Percentiles rank a stretch among this genome's conserved stretches.
These are phyloP conservation scores for Simalia tracyae DNA, from an alignment of 2,797 vertebrate genomes.

Conservation along the genomic window DNA sequence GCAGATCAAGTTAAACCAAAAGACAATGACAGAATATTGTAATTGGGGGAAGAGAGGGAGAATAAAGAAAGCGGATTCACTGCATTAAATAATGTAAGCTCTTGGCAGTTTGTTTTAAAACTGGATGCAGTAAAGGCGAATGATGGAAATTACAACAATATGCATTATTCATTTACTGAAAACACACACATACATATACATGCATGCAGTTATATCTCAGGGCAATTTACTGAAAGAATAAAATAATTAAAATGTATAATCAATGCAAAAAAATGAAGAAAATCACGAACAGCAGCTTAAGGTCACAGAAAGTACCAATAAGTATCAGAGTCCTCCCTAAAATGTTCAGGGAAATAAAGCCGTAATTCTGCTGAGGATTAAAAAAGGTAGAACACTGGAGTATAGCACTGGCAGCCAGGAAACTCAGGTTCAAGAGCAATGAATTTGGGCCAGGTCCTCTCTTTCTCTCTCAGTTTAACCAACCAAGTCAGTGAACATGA, in stretches of 20 bases:
- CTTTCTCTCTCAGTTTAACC: background rate
- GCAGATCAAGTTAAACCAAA: slow-evolving; percentile 10
- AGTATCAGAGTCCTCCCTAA: background rate
- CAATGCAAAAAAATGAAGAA: background rate
- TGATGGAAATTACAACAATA: background rate
- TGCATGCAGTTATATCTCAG: background rate
- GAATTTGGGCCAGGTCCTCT: background rate
- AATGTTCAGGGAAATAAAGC: background rate
- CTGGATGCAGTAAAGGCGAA: background rate
- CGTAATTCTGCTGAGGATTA: background rate
- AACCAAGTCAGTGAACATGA: background rate
- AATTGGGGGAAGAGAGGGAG: background rate
- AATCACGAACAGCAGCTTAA: background rate
- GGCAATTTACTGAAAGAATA: background rate
- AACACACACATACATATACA: background rate
- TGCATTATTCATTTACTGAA: background rate
- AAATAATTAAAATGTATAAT: background rate
- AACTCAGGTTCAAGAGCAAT: background rate
- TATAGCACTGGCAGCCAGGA: background rate
- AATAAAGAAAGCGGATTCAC: background rate
- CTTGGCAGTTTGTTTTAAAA: background rate
- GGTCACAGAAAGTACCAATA: background rate
- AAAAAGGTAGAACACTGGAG: background rate
- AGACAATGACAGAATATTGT: slow-evolving; percentile 1
- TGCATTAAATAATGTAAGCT: background rate